Base-by-base conservation (phyloP, 92 coral and sea anemone species). In the Epizoanthus illoricatus region DNA sequence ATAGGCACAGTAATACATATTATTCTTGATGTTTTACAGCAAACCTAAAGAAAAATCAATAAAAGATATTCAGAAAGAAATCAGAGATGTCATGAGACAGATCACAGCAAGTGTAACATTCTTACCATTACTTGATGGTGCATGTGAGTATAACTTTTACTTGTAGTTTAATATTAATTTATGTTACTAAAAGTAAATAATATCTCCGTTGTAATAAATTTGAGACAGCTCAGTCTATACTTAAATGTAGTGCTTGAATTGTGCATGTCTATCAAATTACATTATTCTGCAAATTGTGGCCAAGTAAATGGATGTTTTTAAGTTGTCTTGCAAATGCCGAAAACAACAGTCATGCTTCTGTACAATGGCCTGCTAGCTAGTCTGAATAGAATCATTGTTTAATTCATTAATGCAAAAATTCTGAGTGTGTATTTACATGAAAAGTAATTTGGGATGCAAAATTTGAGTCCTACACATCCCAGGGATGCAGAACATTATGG, bases 51-150 rank as follows among this genome's bases (percentile, higher is more conserved):
- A 90, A 78, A 97, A 97, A 85, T 71, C 93, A 58, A 60, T 91
- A 5, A 97, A 97, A 89, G 99, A 93, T 16, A 92, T 97, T 55
- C 95, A 97, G 82, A 97, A 86, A 81, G 99, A 94, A 85, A 93
- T 97, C 65, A 74, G 99, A 45, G 99, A 97, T 92, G 97, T 97
- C 21, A 97, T 97, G 76, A 86, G 92, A 65, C 98, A 97, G 70
- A 97, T 97, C 69, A 90, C 99, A 45, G 99, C 99, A 40, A 97
- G 97, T 84, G 99, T 93, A 28, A 91, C 99, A 6, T 97, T 97
- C 84, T 90, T 97, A 21, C 99, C 99, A 15, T 91, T 97, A 71
- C 93, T 97, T 55, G 99, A 97, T 81, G 94, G 89, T 7, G 93
- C 90, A 15, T 97, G 99, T 97, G 89, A 90, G 99, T 90, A 74